Percentiles rank a stretch among this genome's conserved stretches.
phyloP scores from a whole-genome alignment of 2,113 vertebrate genomes.

The Ictalurus punctatus region DNA sequence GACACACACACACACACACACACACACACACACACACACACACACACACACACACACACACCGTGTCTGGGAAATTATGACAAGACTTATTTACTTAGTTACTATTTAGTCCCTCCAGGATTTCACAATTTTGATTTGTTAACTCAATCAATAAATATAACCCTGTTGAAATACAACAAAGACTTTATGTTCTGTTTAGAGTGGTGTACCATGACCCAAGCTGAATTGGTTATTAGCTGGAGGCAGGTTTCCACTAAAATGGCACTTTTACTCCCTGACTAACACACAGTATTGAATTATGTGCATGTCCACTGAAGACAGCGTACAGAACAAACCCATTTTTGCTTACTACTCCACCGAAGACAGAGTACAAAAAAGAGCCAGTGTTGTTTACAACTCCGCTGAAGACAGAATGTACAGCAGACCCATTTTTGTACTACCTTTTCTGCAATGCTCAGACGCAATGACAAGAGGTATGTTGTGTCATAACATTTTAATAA shows the following conservation, averaged over 20 bases:
- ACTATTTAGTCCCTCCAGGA: no score
- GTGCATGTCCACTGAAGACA: neutral
- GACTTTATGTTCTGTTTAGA: neutral
- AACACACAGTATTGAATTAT: slow-evolving; percentile 12
- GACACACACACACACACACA: no score
- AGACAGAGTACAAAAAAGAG: neutral
- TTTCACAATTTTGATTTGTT: no score
- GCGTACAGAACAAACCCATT: neutral
- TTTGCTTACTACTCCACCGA: neutral
- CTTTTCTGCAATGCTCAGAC: neutral
- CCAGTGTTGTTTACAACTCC: neutral
- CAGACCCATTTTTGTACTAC: neutral
- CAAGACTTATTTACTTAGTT: no score
- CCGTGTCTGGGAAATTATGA: no score
- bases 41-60: no score
- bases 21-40: no score
- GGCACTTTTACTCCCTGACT: neutral
- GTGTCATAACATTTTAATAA: slow-evolving; percentile 5
- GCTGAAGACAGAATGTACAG: neutral
- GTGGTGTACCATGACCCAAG: neutral
- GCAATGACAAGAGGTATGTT: neutral
- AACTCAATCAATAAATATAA: neutral
- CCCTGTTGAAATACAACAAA: neutral
- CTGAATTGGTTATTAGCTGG: neutral
- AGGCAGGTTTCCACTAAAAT: slow-evolving; percentile 26